Conservation (phyloP, 1,140 invertebrate genomes). For the Drosophila kepulauana region DNA sequence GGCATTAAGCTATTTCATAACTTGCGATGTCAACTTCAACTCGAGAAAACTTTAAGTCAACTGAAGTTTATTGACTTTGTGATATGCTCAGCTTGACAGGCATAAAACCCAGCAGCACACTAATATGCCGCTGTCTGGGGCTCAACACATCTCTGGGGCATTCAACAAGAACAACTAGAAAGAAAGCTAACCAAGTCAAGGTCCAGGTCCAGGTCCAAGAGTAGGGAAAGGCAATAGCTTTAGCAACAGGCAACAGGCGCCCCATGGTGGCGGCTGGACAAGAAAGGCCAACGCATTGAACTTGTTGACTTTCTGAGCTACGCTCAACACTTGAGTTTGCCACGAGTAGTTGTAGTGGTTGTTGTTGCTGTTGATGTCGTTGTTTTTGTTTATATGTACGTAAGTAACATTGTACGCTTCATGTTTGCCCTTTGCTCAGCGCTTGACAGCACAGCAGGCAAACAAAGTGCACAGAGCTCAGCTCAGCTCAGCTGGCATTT, state of each 20-base stretch:
- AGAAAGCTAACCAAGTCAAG: constrained; percentile 33
- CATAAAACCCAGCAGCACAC: constrained; percentile 25
- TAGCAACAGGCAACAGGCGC: constrained; percentile 46
- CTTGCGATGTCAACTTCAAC: constrained; percentile 2
- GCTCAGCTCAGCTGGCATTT: constrained; percentile 15
- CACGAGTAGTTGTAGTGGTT: constrained; percentile 23
- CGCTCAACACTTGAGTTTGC: constrained; percentile 49
- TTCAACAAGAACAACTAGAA: constrained; percentile 15
- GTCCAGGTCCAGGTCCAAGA: not conserved
- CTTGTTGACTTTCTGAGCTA: constrained; percentile 57
- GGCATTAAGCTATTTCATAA: constrained; percentile 3
- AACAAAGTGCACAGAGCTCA: constrained; percentile 32
- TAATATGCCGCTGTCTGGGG: constrained; percentile 34
- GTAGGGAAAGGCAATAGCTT: constrained; percentile 11
- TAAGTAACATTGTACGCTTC: constrained; percentile 30
- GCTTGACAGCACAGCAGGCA: constrained; percentile 38
- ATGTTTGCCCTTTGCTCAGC: constrained; percentile 41
- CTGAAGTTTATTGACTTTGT: constrained; percentile 26
- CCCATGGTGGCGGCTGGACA: constrained; percentile 39
- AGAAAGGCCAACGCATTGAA: constrained; percentile 55
- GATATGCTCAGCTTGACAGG: constrained; percentile 13
- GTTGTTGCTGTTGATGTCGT: constrained; percentile 27
- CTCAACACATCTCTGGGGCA: constrained; percentile 13
- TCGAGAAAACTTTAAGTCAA: constrained; percentile 21
- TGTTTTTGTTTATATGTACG: constrained; percentile 25